A percentile compares a stretch with the other conserved stretches of the same genome.
Evolutionary conservation across 1,140 invertebrate genomes (phyloP).

Genomic region (Coelopa frigida): DNA sequence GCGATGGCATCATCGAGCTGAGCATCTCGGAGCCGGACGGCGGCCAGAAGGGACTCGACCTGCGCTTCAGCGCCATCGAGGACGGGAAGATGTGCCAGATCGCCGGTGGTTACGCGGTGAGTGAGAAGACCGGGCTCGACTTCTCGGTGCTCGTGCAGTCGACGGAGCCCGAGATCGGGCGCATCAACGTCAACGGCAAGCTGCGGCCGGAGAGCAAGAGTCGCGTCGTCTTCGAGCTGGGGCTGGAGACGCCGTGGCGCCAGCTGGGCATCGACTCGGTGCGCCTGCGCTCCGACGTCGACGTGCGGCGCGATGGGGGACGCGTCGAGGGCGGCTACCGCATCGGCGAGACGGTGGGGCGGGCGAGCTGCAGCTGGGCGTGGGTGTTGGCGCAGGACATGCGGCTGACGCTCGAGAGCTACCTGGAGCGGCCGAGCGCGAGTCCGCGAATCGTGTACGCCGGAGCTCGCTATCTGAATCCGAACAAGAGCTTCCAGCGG

Average conservation of each 20-base stretch:
- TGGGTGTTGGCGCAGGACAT: constrained; percentile 46
- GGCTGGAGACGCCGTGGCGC: constrained; percentile 36
- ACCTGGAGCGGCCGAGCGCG: constrained; percentile 31
- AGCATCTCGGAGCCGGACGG: constrained; percentile 20
- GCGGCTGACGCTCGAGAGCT: constrained; percentile 40
- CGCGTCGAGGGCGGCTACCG: constrained; percentile 27
- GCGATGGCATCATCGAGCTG: constrained; percentile 33
- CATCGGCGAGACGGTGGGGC: constrained; percentile 27
- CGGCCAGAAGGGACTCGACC: constrained; percentile 24
- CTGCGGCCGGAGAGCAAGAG: constrained; percentile 16
- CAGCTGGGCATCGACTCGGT: constrained; percentile 32
- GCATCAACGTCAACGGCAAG: constrained; percentile 31
- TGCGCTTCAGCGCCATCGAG: constrained; percentile 37
- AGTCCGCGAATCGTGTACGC: constrained; percentile 25
- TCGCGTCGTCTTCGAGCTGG: constrained; percentile 22
- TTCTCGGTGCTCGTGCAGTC: constrained; percentile 34
- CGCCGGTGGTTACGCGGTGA: constrained; percentile 30
- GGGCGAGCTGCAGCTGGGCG: constrained; percentile 31
- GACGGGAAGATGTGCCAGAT: constrained; percentile 38
- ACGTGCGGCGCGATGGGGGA: constrained; percentile 15
- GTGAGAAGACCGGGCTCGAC: constrained; percentile 21
- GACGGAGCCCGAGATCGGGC: constrained; percentile 28
- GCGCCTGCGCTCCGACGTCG: constrained; percentile 26
- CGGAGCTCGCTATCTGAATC: constrained; percentile 49
- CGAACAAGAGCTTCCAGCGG: constrained; percentile 44